Evolutionary conservation across 1,140 invertebrate species (phyloP).

Genomic region (Homarus americanus): DNA sequence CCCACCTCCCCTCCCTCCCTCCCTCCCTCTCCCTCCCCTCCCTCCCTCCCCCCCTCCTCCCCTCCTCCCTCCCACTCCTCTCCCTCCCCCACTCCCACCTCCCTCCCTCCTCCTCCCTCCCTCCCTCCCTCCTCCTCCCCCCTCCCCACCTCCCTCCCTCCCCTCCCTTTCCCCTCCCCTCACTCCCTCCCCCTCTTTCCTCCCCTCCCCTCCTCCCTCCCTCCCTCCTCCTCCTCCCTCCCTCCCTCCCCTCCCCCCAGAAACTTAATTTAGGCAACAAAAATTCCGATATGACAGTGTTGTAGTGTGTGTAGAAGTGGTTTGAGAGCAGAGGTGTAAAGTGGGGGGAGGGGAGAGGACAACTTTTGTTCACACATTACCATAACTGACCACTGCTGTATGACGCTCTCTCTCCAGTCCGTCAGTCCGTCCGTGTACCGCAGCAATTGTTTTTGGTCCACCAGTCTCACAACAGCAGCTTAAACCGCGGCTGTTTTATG

Average conservation of each 20-base stretch:
- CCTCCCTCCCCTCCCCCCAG: background rate
- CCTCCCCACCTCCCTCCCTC: constrained; percentile 9
- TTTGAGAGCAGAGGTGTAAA: background rate
- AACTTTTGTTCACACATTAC: constrained; percentile 63
- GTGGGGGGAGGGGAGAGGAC: constrained; percentile 5
- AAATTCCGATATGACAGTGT: constrained; percentile 66
- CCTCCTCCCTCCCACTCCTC: background rate
- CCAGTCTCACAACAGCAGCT: background rate
- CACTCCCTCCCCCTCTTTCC: background rate
- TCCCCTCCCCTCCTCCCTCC: background rate
- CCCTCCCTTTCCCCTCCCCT: constrained; percentile 10
- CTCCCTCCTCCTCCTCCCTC: background rate
- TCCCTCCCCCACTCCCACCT: background rate
- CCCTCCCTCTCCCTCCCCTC: background rate
- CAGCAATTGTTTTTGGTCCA: constrained; percentile 54
- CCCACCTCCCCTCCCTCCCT: no score
- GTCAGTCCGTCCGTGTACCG: background rate
- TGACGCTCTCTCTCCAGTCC: background rate
- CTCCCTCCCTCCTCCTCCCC: background rate
- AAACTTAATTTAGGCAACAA: constrained; percentile 69
- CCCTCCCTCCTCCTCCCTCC: background rate
- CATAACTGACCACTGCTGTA: constrained; percentile 63
- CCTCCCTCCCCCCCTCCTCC: background rate
- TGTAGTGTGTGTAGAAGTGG: no score
- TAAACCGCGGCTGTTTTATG: no score